Evolutionary conservation across 2,113 vertebrate species (phyloP).

Genomic region (Cheilinus undulatus): DNA sequence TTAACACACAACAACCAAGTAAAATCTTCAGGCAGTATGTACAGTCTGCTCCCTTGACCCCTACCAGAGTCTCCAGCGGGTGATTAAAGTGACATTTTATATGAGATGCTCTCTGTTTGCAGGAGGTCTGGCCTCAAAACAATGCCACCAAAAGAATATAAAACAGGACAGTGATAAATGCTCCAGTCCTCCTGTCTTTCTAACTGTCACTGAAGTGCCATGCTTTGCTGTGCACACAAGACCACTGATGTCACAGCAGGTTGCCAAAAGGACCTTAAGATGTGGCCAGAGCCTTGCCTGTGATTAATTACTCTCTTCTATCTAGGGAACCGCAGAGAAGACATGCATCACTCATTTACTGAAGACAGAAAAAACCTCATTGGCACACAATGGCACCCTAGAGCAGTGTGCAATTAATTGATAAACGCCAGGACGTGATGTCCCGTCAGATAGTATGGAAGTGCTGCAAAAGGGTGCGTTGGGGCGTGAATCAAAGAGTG

Average conservation of each 20-base stretch:
- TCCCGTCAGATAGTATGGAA: constrained; percentile 74
- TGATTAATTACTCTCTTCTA: constrained; percentile 71
- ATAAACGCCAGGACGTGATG: constrained; percentile 81
- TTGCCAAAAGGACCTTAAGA: constrained; percentile 47
- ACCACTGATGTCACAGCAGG: constrained; percentile 43
- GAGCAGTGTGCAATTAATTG: constrained; percentile 82
- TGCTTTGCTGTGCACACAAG: constrained; percentile 1
- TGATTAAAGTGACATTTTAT: background rate
- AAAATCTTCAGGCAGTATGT: no score
- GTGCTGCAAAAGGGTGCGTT: constrained; percentile 71
- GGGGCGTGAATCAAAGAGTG: constrained; percentile 78
- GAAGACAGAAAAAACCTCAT: constrained; percentile 51
- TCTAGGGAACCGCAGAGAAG: constrained; percentile 59
- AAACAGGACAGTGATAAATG: constrained; percentile 8
- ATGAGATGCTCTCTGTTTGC: background rate
- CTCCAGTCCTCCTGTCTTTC: background rate
- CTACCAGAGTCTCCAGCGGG: background rate
- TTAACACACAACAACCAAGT: no score
- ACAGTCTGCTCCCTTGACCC: background rate
- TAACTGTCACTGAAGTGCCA: background rate
- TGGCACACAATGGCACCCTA: constrained; percentile 72
- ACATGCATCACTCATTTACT: constrained; percentile 76
- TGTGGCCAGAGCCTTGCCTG: constrained; percentile 61
- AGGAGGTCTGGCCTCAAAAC: background rate
- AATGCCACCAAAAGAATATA: background rate